Evolutionary conservation across 2,888 invertebrate species (phyloP).

Genomic region (Drosophila trichaetosa): DNA sequence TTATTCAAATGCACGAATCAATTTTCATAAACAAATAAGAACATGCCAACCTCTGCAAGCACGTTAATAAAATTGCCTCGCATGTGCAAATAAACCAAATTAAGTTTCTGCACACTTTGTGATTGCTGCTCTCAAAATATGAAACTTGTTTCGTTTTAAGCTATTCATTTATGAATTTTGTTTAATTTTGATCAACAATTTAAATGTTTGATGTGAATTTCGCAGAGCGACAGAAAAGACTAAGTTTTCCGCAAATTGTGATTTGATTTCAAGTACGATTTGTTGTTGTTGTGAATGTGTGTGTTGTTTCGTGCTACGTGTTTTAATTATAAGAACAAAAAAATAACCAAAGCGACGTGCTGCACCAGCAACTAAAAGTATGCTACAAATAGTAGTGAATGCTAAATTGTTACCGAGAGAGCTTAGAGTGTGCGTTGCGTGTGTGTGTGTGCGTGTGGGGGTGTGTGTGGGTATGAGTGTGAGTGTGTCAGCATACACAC

Average conservation of each 20-base stretch:
- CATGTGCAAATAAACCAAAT: slow-evolving; percentile 29
- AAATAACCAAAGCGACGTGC: slow-evolving; percentile 28
- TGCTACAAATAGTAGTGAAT: slow-evolving; percentile 62
- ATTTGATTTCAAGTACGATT: slow-evolving; percentile 8
- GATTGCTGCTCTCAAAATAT: background rate
- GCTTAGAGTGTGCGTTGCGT: slow-evolving; percentile 9
- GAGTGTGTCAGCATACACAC: slow-evolving; percentile 7
- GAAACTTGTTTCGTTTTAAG: background rate
- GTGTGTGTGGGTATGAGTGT: slow-evolving; percentile 11
- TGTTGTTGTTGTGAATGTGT: slow-evolving; percentile 15
- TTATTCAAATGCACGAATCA: slow-evolving; percentile 66
- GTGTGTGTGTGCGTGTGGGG: background rate
- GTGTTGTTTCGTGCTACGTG: slow-evolving; percentile 28
- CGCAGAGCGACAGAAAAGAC: background rate
- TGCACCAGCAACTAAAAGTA: slow-evolving; percentile 64
- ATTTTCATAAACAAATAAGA: slow-evolving; percentile 71
- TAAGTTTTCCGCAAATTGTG: slow-evolving; percentile 12
- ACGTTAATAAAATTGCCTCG: slow-evolving; percentile 23
- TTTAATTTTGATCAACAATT: slow-evolving; percentile 15
- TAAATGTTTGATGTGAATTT: background rate
- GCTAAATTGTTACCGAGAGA: slow-evolving; percentile 39
- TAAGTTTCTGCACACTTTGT: slow-evolving; percentile 14
- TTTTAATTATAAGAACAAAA: slow-evolving; percentile 62
- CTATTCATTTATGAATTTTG: background rate
- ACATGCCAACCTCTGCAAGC: slow-evolving; percentile 13